Base-by-base conservation (phyloP, 2,797 vertebrate species). In the Falco novaeseelandiae region DNA sequence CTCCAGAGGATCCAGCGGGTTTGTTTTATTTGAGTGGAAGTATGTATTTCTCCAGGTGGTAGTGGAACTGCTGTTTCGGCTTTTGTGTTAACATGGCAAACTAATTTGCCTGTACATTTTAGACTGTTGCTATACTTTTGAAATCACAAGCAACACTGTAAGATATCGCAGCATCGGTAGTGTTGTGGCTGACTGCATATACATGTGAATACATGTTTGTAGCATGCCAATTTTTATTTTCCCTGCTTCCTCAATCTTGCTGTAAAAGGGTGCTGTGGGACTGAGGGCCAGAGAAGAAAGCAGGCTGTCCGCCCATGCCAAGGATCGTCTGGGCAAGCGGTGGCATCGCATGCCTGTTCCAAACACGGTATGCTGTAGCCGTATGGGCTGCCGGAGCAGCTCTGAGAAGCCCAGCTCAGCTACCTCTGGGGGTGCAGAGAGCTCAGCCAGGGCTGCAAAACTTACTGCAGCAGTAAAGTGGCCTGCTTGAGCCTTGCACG, bases 191-290 rank as follows among this genome's bases (percentile, higher is more conserved):
- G 78, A 74, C 90, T 96, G 87, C 44, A 27, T 74, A 9, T 70
- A 32, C 71, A 5, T 79, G 91, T 86, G 93, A 89, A 83, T 85
- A 90, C 52, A 66, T 54, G 78, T 73, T 90, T 38, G 22, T 19
- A 89, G 46, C 69, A 23, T 49, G 81, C 38, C 4, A 12, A 26
- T 72, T 95, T 97, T 91, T 70, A 91, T 90, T 89, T 93, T 86
- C 63, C 23, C 17, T 76, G 44, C 42, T 73, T 90, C 72, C 32
- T 65, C 46, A 61, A 8, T 48, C 55, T 77, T 4, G 3, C 67
- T 91, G 30, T 32, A 25, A 73, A 81, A 57, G 11, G 25, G 12
- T 40, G 12, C 38, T 44, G 19, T 48, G 59, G 55, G 55, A 32
- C 58, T 44, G n/a, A 91, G 62, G 30, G 65, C 38, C 4, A 8